Evolutionary conservation across 2,113 vertebrate genomes (phyloP).

Genomic region (Pygoscelis adeliae): DNA sequence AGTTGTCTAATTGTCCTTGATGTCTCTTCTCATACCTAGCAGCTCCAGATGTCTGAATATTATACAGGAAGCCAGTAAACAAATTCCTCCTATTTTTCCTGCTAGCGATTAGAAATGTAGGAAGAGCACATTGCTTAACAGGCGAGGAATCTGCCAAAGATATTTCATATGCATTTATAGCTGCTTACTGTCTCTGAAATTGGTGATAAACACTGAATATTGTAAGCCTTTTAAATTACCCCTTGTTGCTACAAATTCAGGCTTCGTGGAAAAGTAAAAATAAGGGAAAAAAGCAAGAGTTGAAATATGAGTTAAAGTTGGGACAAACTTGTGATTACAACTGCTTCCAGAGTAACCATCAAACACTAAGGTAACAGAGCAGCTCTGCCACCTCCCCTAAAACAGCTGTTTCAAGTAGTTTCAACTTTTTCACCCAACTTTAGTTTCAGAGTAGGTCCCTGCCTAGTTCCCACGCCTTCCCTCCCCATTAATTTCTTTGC

Average conservation of each 20-base stretch:
- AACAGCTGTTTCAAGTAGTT: not conserved
- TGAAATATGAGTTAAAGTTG: not conserved
- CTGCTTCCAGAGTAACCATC: not conserved
- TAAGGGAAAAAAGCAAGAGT: not conserved
- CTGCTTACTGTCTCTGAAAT: not conserved
- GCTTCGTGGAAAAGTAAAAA: not conserved
- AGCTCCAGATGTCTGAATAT: slow-evolving; percentile 50
- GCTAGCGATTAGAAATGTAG: slow-evolving; percentile 12
- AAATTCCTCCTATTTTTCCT: slow-evolving; percentile 47
- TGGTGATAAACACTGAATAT: not conserved
- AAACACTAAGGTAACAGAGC: fast-evolving
- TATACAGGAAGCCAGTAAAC: slow-evolving; percentile 26
- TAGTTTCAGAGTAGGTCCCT: not conserved
- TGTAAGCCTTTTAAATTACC: not conserved
- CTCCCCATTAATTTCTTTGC: not conserved
- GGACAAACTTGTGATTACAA: not conserved
- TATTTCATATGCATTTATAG: not conserved
- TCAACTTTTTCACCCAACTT: not conserved
- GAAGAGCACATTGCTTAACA: slow-evolving; percentile 11
- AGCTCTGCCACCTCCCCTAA: not conserved
- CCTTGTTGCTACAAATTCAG: not conserved
- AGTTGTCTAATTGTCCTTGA: slow-evolving; percentile 38
- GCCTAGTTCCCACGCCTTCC: not conserved
- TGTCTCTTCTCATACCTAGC: slow-evolving; percentile 10
- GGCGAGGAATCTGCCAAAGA: not conserved